These are phyloP conservation scores for Xyrichtys novacula DNA, from an alignment of 2,797 vertebrate genomes.

Conservation along the genomic window DNA sequence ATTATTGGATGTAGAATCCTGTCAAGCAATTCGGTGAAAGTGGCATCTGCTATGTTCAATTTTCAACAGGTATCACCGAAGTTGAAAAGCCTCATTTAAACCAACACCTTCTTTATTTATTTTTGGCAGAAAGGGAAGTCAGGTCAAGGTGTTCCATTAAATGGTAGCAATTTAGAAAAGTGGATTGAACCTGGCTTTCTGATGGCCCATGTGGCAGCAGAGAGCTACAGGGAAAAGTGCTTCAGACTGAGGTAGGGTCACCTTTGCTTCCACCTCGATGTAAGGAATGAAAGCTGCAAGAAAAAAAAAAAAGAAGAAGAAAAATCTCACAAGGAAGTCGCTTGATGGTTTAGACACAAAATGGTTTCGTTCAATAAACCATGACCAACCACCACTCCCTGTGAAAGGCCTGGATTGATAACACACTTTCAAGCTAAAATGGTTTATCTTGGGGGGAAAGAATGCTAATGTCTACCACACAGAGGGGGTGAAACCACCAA, in stretches of 20 bases:
- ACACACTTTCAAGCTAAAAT: too few species aligned
- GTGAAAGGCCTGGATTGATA: too few species aligned
- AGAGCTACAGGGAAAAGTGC: constrained; percentile 72
- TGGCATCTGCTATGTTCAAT: constrained; percentile 65
- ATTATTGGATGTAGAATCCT: constrained; percentile 45
- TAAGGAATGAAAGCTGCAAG: constrained; percentile 56
- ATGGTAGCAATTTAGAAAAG: constrained; percentile 81
- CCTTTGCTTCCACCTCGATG: constrained; percentile 65
- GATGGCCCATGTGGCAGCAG: constrained; percentile 65
- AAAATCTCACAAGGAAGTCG: constrained; percentile 22
- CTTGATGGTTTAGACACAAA: constrained; percentile 21
- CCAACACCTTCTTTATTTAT: constrained; percentile 75
- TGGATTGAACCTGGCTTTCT: constrained; percentile 76
- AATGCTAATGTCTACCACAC: too few species aligned
- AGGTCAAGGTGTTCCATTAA: constrained; percentile 82
- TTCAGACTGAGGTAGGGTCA: constrained; percentile 72
- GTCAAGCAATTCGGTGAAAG: constrained; percentile 70
- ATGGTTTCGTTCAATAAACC: constrained; percentile 17
- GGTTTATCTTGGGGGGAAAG: too few species aligned
- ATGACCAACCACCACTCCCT: background rate
- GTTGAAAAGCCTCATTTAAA: constrained; percentile 72
- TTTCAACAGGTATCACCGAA: constrained; percentile 66
- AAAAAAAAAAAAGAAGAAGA: background rate
- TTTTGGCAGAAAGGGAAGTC: constrained; percentile 71
- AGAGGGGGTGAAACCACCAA: too few species aligned